These are phyloP conservation scores for Lithodes maja DNA, from an alignment of 2,888 invertebrate species.

Conservation along the genomic window DNA sequence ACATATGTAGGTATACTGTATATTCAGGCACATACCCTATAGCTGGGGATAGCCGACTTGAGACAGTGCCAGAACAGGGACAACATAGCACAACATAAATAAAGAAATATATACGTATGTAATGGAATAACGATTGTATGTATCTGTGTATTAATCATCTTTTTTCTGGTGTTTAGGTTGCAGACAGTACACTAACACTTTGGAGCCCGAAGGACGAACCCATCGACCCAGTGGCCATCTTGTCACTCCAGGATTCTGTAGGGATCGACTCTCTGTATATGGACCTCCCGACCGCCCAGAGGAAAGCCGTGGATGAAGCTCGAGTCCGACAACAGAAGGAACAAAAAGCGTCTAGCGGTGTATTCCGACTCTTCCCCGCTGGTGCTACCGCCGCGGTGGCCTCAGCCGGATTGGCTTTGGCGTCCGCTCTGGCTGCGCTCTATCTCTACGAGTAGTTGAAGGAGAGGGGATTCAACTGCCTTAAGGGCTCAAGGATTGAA, in stretches of 20 bases:
- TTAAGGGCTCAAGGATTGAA: too few species aligned
- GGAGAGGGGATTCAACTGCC: background rate
- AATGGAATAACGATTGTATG: background rate
- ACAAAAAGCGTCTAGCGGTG: background rate
- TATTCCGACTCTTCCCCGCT: constrained; percentile 2
- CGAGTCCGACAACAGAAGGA: background rate
- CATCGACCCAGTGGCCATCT: constrained; percentile 81
- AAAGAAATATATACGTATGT: background rate
- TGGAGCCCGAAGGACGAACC: constrained; percentile 84
- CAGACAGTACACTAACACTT: constrained; percentile 83
- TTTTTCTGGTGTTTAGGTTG: constrained; percentile 70
- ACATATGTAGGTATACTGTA: too few species aligned
- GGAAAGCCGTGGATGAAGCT: constrained; percentile 38
- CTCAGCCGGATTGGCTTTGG: constrained; percentile 36
- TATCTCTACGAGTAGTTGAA: constrained; percentile 47
- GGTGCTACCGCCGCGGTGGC: constrained; percentile 2
- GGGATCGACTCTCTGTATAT: constrained; percentile 83
- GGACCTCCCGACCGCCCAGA: constrained; percentile 82
- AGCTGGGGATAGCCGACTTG: too few species aligned
- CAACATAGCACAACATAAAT: background rate
- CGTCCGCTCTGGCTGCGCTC: constrained; percentile 44
- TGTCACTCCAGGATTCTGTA: constrained; percentile 81
- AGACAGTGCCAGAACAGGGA: too few species aligned
- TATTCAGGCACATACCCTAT: too few species aligned
- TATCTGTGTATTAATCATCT: background rate